Evolutionary conservation across 2,113 vertebrate species (phyloP).

Genomic region (Gadus macrocephalus): DNA sequence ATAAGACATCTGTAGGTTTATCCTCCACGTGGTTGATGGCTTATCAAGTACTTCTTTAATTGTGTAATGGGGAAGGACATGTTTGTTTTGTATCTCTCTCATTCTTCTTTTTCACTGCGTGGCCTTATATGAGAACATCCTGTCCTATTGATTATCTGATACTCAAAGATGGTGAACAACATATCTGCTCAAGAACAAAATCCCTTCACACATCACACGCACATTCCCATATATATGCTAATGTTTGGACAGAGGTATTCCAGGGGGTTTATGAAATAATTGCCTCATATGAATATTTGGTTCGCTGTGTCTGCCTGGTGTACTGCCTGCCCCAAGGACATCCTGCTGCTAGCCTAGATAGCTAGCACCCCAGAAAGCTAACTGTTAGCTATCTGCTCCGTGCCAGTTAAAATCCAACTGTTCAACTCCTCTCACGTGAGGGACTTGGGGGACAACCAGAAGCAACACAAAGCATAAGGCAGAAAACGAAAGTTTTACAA

Average conservation of each 20-base stretch:
- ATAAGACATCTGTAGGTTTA: too few relatives aligned
- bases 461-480: constrained; percentile 40
- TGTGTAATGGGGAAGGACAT: too few relatives aligned
- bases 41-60: too few relatives aligned
- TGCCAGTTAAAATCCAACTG: constrained; percentile 26
- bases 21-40: too few relatives aligned
- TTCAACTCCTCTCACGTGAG: constrained; percentile 24
- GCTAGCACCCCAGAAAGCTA: background rate
- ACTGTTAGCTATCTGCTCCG: constrained; percentile 5
- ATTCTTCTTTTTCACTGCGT: too few relatives aligned
- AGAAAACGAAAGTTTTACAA: constrained; percentile 49
- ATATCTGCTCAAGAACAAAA: too few relatives aligned
- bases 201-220: background rate
- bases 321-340: constrained; percentile 20
- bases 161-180: too few relatives aligned
- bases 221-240: background rate
- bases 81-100: too few relatives aligned
- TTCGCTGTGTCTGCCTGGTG: constrained; percentile 12
- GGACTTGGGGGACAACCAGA: constrained; percentile 29
- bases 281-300: constrained; percentile 14
- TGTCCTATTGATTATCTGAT: too few relatives aligned
- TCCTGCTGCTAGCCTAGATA: constrained; percentile 18
- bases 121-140: too few relatives aligned
- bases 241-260: background rate
- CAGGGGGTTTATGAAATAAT: constrained; percentile 6